Evolutionary conservation across 2,113 vertebrate genomes (phyloP).

Genomic region (Zapus hudsonius): DNA sequence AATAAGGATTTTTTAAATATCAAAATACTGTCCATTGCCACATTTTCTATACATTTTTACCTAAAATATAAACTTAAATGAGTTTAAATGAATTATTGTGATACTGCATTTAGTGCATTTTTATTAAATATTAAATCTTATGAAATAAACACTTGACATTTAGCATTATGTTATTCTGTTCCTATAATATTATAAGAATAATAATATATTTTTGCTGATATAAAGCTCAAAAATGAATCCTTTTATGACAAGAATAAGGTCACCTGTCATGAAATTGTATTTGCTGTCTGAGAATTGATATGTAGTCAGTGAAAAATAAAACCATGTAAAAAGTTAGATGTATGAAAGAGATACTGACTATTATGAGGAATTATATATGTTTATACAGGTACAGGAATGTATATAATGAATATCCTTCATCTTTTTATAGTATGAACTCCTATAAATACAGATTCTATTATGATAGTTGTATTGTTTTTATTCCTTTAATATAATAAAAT

Average conservation of each 20-base stretch:
- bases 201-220: constrained; percentile 87
- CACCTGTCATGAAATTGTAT: constrained; percentile 88
- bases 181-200: constrained; percentile 75
- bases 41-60: constrained; percentile 23
- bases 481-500: not conserved
- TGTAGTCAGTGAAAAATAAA: constrained; percentile 81
- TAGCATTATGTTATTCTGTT: constrained; percentile 85
- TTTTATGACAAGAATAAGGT: constrained; percentile 88
- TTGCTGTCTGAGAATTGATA: constrained; percentile 87
- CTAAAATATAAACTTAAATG: not conserved
- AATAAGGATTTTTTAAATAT: not conserved
- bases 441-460: constrained; percentile 35
- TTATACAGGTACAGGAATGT: rapidly evolving
- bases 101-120: constrained; percentile 45
- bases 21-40: not conserved
- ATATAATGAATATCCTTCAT: constrained; percentile 68
- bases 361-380: constrained; percentile 50
- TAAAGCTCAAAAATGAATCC: constrained; percentile 79
- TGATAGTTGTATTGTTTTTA: not conserved
- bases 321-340: constrained; percentile 83
- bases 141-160: constrained; percentile 86
- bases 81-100: constrained; percentile 18
- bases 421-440: constrained; percentile 60
- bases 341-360: constrained; percentile 79
- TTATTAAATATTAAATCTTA: constrained; percentile 54